A percentile compares a stretch with the other conserved stretches of the same genome.
Evolutionary conservation across 2,113 vertebrate species (phyloP).

Genomic region (Phycodurus eques): DNA sequence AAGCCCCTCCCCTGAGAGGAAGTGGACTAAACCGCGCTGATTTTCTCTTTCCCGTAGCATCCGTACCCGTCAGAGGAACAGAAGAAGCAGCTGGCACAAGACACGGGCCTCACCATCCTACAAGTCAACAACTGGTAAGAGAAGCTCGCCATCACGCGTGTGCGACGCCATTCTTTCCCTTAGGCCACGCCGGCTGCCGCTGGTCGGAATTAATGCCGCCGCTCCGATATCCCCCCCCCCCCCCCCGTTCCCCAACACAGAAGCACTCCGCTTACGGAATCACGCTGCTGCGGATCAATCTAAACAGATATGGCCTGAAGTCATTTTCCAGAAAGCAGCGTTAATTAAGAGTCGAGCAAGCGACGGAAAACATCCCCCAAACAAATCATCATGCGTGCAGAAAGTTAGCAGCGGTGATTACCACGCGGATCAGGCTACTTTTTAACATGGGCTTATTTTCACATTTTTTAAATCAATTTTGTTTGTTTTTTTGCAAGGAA

Average conservation of each 20-base stretch:
- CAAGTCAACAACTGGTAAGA: slow-evolving; percentile 99
- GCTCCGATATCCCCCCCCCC: slow-evolving; percentile 30
- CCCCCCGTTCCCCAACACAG: slow-evolving; percentile 23
- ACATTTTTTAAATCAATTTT: not conserved
- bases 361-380: slow-evolving; percentile 50
- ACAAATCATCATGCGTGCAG: slow-evolving; percentile 46
- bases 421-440: not conserved
- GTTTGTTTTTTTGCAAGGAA: not conserved
- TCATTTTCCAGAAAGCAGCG: slow-evolving; percentile 58
- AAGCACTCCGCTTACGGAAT: slow-evolving; percentile 50
- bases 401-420: not conserved
- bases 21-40: not conserved
- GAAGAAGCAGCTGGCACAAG: slow-evolving; percentile 99
- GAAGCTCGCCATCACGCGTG: slow-evolving; percentile 68
- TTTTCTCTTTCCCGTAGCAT: slow-evolving; percentile 77
- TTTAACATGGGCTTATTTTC: not conserved
- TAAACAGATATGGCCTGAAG: slow-evolving; percentile 63
- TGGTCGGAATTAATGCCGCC: slow-evolving; percentile 71
- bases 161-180: slow-evolving; percentile 54
- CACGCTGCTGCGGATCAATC: slow-evolving; percentile 64
- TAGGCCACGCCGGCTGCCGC: slow-evolving; percentile 70
- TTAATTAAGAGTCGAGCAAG: slow-evolving; percentile 58
- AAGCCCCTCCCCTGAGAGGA: not conserved
- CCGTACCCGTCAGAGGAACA: slow-evolving; percentile 99
- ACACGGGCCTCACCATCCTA: slow-evolving; percentile 99